Evolutionary conservation across 2,888 invertebrate species (phyloP), one percentile per base, ranked within the genome.

Genomic region (Plebejus argus): DNA sequence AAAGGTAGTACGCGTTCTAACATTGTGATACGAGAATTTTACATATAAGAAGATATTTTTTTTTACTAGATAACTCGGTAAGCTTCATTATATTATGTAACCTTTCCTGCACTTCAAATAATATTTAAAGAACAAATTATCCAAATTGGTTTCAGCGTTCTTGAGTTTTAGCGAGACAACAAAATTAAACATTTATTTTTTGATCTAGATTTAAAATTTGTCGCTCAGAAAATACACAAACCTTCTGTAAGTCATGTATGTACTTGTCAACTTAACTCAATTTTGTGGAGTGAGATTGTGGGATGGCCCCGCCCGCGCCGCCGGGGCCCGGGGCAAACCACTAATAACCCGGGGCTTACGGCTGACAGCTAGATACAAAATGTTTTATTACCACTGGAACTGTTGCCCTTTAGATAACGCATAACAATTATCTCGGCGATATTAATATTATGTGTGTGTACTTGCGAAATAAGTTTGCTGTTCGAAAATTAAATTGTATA

Each of bases 181-280:
- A 45, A 45, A 39, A 45, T 45, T 45, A 45, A 45, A 12, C 45
- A 45, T 45, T 45, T 2, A 35, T 35, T 35, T 35, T 35, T 39
- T 45, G n/a, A 12, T 12, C 10, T 45, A 45, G 1, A 45, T 10
- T 45, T 0, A 3, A 45, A 45, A 45, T 45, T 45, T 45, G 45
- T 45, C 10, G 12, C 45, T 45, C 45, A 45, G 45, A 3, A 45
- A 45, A 45, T 45, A 45, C 39, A 39, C 8, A 39, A 49, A 23
- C 5, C 39, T 74, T 74, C 18, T n/a, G 66, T 33, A 28, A 66
- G 76, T 76, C 45, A 76, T 76, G 76, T 45, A 70, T 76, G 70
- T 28, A 70, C 66, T 77, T 79, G 84, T 84, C 81, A 83, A 84
- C 85, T 89, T 91, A 91, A 92, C 91, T 91, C 87, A 90, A 91